Evolutionary conservation across 2,113 vertebrate species (phyloP).

Genomic region (Tyrannus savana): DNA sequence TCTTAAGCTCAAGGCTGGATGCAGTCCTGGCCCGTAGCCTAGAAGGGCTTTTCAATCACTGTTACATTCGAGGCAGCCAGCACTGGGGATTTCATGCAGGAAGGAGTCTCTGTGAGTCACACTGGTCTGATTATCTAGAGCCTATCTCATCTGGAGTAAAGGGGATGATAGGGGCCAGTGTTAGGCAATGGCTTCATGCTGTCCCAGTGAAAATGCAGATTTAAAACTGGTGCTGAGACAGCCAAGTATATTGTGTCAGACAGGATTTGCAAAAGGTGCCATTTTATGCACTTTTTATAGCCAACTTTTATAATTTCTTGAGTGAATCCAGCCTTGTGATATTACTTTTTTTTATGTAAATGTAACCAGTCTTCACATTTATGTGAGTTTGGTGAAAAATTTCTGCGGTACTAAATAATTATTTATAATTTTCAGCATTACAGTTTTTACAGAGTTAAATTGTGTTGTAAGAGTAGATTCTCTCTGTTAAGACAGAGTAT

Average conservation of each 20-base stretch:
- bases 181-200: background rate
- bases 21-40: background rate
- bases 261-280: background rate
- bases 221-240: background rate
- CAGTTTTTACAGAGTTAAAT: background rate
- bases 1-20: background rate
- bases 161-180: background rate
- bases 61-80: background rate
- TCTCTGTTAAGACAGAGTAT: background rate
- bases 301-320: background rate
- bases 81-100: background rate
- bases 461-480: background rate
- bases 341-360: background rate
- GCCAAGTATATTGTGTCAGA: background rate
- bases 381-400: background rate
- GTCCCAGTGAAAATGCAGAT: background rate
- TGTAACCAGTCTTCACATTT: fast-evolving
- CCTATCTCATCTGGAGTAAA: background rate
- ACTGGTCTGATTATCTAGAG: background rate
- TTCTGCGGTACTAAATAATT: background rate
- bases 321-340: background rate
- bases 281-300: background rate
- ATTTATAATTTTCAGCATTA: background rate
- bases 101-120: background rate
- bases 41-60: background rate